phyloP scores from a whole-genome alignment of 2,888 invertebrate species.

The Epirrhoe tristata region DNA sequence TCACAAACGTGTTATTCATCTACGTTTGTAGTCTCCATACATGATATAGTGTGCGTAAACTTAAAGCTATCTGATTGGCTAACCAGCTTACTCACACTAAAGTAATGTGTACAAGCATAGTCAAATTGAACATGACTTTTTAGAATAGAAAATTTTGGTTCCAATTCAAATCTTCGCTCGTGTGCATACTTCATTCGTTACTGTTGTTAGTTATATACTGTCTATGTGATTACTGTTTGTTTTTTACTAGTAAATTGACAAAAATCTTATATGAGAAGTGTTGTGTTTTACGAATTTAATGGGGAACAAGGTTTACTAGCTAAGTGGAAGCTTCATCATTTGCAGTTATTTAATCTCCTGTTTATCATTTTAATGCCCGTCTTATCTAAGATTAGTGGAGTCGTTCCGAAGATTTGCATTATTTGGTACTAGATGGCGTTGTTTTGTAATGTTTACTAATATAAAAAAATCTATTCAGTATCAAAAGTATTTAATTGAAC shows the following conservation, averaged over 20 bases:
- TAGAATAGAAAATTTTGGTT: neutral
- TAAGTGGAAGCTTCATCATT: conserved; percentile 23
- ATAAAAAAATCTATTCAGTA: no score
- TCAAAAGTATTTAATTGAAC: no score
- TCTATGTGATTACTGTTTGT: conserved; percentile 57
- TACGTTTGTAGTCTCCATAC: no score
- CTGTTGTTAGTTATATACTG: conserved; percentile 64
- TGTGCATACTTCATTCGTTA: conserved; percentile 40
- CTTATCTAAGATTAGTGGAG: neutral
- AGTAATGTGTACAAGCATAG: neutral
- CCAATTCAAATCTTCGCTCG: conserved; percentile 3
- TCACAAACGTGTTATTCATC: no score
- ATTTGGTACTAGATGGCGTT: neutral
- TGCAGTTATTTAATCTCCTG: neutral
- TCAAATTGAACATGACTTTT: neutral
- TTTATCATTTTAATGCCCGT: neutral
- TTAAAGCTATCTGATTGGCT: no score
- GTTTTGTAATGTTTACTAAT: neutral
- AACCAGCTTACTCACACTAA: no score
- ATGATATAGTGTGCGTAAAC: no score
- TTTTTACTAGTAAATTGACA: conserved; percentile 51
- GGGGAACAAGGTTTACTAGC: conserved; percentile 51
- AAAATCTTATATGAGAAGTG: conserved; percentile 51
- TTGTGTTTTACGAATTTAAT: conserved; percentile 71
- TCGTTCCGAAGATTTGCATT: neutral